A percentile compares a stretch with the other conserved stretches of the same genome.
Conservation (phyloP, 2,888 invertebrate genomes). For the Macrosiphum euphorbiae region DNA sequence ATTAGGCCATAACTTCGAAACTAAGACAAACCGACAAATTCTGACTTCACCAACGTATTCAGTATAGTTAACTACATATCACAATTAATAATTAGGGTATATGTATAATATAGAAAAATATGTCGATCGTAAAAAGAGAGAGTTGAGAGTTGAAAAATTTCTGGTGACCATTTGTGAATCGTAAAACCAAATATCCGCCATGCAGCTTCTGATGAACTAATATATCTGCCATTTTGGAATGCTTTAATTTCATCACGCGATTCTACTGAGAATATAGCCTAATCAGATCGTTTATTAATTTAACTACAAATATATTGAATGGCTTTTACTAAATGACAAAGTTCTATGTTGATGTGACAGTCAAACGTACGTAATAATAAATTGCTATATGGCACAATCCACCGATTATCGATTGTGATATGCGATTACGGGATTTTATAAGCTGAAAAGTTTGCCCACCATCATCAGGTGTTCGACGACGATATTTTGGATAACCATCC, state of each 20-base stretch:
- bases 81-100: too few relatives aligned
- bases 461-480: not conserved
- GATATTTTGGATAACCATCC: constrained; percentile 10
- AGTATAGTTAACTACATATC: too few relatives aligned
- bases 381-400: not conserved
- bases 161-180: too few relatives aligned
- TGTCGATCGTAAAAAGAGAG: too few relatives aligned
- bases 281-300: constrained; percentile 67
- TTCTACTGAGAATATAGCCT: constrained; percentile 62
- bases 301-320: constrained; percentile 70
- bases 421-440: not conserved
- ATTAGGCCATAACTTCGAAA: too few relatives aligned
- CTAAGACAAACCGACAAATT: too few relatives aligned
- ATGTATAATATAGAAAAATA: too few relatives aligned
- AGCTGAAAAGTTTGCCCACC: not conserved
- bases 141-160: too few relatives aligned
- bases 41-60: too few relatives aligned
- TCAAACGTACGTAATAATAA: constrained; percentile 65
- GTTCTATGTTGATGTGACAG: constrained; percentile 68
- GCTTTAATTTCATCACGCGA: not conserved
- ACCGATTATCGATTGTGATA: not conserved
- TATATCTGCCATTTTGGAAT: constrained; percentile 65
- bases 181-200: constrained; percentile 63
- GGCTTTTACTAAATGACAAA: constrained; percentile 70
- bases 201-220: constrained; percentile 65